Evolutionary conservation across 2,797 vertebrate genomes (phyloP).

Genomic region (Dromococcyx pavoninus): DNA sequence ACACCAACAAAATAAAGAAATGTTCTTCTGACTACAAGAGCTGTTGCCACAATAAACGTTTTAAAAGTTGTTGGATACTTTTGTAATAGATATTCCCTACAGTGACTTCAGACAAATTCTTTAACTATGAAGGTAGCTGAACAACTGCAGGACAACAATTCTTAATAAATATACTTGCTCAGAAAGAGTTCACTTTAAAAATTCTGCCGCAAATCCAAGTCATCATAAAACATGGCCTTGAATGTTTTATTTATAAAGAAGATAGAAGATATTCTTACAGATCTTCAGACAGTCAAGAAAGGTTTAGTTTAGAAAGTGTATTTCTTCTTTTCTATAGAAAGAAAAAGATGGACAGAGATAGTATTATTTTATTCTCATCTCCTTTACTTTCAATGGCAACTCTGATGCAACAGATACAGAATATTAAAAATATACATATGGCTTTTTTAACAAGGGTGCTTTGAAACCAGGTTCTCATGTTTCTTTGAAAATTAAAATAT

Average conservation of each 20-base stretch:
- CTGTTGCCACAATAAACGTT: neutral
- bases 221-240: neutral
- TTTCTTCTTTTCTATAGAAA: neutral
- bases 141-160: neutral
- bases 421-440: neutral
- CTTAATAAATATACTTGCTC: neutral
- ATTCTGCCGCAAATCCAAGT: neutral
- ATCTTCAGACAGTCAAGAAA: neutral
- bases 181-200: neutral
- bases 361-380: neutral
- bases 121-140: neutral
- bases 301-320: neutral
- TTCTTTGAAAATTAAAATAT: neutral
- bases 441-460: neutral
- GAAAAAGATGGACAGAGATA: neutral
- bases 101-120: neutral
- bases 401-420: neutral
- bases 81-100: neutral
- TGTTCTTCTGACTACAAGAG: neutral
- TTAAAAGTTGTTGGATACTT: neutral
- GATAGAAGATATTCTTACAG: neutral
- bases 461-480: neutral
- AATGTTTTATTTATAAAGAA: neutral
- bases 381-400: neutral
- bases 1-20: neutral